These are phyloP conservation scores for Netelia inedita DNA, from an alignment of 2,888 invertebrate species.

Conservation along the genomic window DNA sequence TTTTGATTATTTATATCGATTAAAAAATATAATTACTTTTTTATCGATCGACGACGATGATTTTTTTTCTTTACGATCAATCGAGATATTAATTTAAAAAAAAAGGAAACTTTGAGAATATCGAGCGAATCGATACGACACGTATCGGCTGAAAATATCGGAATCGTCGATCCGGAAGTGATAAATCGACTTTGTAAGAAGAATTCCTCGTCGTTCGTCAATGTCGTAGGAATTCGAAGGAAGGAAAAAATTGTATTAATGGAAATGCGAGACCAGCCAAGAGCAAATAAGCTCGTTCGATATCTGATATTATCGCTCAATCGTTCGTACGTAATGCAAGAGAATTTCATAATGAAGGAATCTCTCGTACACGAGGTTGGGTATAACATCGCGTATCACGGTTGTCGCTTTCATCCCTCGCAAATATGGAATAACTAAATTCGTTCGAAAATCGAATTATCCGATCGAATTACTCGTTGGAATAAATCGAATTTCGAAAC, in stretches of 20 bases:
- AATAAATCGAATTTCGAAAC: slow-evolving; percentile 56
- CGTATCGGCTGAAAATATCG: background rate
- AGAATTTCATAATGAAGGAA: no score
- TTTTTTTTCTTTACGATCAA: no score
- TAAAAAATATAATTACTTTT: no score
- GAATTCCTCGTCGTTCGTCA: background rate
- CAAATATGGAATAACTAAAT: slow-evolving; percentile 62
- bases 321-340: background rate
- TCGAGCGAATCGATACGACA: no score
- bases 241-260: background rate
- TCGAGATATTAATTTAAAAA: no score
- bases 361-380: no score
- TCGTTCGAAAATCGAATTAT: slow-evolving; percentile 57
- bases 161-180: background rate
- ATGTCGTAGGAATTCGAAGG: background rate
- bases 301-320: background rate
- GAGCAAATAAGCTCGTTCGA: background rate
- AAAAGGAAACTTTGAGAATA: no score
- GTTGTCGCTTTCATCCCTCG: background rate
- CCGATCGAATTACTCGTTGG: slow-evolving; percentile 53
- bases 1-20: no score
- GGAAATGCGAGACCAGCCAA: background rate
- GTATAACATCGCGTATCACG: no score
- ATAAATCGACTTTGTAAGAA: background rate
- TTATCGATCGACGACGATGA: no score